These are phyloP conservation scores for Zoroaster sp. DNA, from an alignment of 53 echinoderm and acorn worm genomes.

Conservation along the genomic window DNA sequence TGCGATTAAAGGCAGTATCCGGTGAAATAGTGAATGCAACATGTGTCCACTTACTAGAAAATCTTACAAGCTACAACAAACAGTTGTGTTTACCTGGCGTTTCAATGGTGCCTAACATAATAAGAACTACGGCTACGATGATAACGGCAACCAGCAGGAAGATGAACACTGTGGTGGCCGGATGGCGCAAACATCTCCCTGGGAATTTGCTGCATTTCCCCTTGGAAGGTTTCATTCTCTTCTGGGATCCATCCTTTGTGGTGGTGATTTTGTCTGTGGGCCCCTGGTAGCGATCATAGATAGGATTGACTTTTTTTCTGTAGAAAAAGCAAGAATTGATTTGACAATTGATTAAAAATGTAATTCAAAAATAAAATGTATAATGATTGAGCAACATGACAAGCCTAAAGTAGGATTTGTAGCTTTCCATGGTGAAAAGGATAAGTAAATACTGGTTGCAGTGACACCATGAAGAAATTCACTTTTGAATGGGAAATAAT, in stretches of 20 bases:
- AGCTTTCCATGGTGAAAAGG: too few relatives aligned
- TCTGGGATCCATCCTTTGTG: not conserved
- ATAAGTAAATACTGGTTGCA: too few relatives aligned
- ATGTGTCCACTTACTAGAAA: too few relatives aligned
- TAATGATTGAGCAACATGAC: too few relatives aligned
- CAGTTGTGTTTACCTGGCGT: conserved; percentile 55
- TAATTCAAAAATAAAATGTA: too few relatives aligned
- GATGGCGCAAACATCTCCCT: conserved; percentile 56
- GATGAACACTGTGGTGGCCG: conserved; percentile 58
- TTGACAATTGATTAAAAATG: too few relatives aligned
- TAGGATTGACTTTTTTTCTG: conserved; percentile 94
- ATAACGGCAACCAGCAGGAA: conserved; percentile 52
- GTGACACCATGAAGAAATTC: too few relatives aligned
- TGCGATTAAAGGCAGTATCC: too few relatives aligned
- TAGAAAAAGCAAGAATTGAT: too few relatives aligned
- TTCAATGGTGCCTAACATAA: conserved; percentile 69
- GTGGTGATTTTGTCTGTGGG: conserved; percentile 42
- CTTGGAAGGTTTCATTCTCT: conserved; percentile 1
- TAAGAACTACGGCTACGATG: conserved; percentile 60
- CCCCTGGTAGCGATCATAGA: conserved; percentile 80
- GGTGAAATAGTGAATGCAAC: too few relatives aligned
- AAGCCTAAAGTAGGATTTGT: too few relatives aligned
- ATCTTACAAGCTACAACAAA: not conserved
- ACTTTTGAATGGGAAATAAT: too few relatives aligned
- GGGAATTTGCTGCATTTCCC: conserved; percentile 15